Base-by-base conservation (phyloP, 2,888 invertebrate genomes). In the Meiosimyza platycephala region DNA sequence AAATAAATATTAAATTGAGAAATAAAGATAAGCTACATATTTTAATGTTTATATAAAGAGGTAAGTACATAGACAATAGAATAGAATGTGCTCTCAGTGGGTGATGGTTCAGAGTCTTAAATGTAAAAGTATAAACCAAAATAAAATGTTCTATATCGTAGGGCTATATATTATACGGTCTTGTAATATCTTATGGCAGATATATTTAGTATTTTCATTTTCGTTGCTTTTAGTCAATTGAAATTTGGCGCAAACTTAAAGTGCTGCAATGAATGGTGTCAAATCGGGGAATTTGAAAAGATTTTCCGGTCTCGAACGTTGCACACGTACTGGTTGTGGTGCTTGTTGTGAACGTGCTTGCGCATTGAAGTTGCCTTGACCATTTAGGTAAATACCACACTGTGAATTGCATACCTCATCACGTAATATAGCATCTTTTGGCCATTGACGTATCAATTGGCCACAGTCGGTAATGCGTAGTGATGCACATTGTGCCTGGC, bases 361-460 rank as follows among this genome's bases (percentile, higher is more conserved):
- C 28, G 84, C 73, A 76, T 85, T 85, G 54, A 84, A 83, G 51
- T 81, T 80, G 66, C 77, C 68, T 74, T 85, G 84, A 51, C 87
- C 88, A 55, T 89, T 88, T 28, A 93, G 87, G 15, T 93, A 89
- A 80, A 93, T 93, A 57, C 95, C 94, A 85, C 97, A 97, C 87
- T 97, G 96, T 4, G 95, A 94, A 18, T 94, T 93, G 88, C 97
- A 97, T 15, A 96, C 95, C 84, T 95, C 95, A 83, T 97, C 97
- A 3, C 93, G 90, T 28, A 94, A 86, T 57, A 96, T 93, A 0
- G 93, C 93, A 48, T 95, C 95, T 71, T 93, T 91, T 69, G 94
- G 92, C 90, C 95, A 95, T 86, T 95, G 95, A 74, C 94, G 91
- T 68, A 94, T 89, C 50, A 96, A 89, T 80, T 94, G 94, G 16